Conservation (phyloP, 2,113 vertebrate genomes). For the Antidorcas marsupialis region DNA sequence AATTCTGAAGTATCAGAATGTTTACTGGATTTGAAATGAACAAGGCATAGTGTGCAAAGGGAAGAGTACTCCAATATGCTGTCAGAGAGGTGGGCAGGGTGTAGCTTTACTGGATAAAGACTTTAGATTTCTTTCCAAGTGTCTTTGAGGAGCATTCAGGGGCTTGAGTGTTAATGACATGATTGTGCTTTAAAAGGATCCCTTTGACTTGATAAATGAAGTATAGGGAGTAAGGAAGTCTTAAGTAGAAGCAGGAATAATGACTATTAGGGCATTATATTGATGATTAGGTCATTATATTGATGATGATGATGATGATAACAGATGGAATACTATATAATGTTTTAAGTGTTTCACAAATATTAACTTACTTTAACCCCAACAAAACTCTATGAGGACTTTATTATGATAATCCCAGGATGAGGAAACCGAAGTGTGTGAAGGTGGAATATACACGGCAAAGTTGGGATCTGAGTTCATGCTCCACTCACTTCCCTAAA, state of each 20-base stretch:
- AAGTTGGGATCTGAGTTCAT: neutral
- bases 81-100: neutral
- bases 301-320: neutral
- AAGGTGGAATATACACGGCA: neutral
- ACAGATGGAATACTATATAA: neutral
- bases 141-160: neutral
- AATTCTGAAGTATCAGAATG: neutral
- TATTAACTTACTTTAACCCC: neutral
- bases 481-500: neutral
- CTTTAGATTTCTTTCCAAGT: neutral
- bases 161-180: neutral
- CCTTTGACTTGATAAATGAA: neutral
- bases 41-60: neutral
- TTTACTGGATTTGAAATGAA: neutral
- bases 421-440: neutral
- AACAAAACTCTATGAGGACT: neutral
- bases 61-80: neutral
- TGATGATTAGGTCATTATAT: neutral
- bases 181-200: neutral
- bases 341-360: neutral
- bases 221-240: neutral
- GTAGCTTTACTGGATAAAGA: neutral
- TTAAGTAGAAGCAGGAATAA: neutral
- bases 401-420: neutral
- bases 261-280: neutral